These are phyloP conservation scores for Gallirallus australis DNA, from an alignment of 2,797 vertebrate genomes.

Conservation along the genomic window DNA sequence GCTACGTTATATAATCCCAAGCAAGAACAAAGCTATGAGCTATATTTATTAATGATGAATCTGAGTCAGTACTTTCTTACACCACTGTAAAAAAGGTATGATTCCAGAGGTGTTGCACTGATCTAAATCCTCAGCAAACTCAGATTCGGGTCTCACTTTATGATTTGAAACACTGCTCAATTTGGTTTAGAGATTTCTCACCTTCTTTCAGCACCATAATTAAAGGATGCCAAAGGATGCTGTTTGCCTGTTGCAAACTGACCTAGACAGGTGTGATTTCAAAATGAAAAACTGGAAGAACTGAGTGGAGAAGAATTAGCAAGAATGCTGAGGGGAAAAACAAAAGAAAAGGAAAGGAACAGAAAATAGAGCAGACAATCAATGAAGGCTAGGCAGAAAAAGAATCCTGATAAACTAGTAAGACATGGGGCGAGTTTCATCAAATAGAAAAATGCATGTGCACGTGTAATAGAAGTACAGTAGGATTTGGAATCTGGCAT, in stretches of 20 bases:
- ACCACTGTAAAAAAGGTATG: background rate
- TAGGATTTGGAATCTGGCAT: background rate
- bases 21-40: slow-evolving; percentile 6
- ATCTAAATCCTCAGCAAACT: background rate
- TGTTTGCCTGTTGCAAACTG: background rate
- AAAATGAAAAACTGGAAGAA: background rate
- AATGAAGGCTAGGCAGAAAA: background rate
- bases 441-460: background rate
- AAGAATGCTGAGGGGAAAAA: background rate
- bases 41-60: slow-evolving; percentile 26
- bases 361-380: background rate
- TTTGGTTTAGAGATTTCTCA: background rate
- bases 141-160: background rate
- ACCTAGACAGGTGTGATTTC: background rate
- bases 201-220: background rate
- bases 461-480: background rate
- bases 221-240: background rate
- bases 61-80: slow-evolving; percentile 8
- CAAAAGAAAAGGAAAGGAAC: background rate
- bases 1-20: background rate
- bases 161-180: background rate
- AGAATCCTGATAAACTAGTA: background rate
- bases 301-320: background rate
- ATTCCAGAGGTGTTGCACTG: background rate
- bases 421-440: background rate